phyloP scores from a whole-genome alignment of 1,140 invertebrate species.

The Brachionus koreanus region DNA sequence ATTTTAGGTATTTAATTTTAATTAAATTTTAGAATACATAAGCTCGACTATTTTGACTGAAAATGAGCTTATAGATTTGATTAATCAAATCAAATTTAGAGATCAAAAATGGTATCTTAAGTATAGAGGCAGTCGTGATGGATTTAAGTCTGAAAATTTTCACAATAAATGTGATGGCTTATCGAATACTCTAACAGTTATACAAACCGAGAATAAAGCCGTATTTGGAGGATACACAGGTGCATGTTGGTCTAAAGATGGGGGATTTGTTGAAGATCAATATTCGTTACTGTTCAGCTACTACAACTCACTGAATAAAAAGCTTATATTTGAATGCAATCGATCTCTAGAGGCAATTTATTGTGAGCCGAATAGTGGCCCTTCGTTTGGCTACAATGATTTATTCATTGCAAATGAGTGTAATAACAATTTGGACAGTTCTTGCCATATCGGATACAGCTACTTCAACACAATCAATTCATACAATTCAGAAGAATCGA shows the following conservation, averaged over 20 bases:
- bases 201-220: slow-evolving; percentile 43
- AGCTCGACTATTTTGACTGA: not conserved
- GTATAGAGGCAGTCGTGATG: slow-evolving; percentile 46
- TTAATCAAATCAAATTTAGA: not conserved
- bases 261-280: slow-evolving; percentile 15
- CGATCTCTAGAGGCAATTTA: not conserved
- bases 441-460: not conserved
- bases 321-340: not conserved
- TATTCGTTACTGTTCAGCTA: slow-evolving; percentile 46
- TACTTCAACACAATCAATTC: not conserved
- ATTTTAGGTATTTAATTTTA: no score
- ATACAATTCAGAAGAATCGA: not conserved
- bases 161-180: slow-evolving; percentile 46
- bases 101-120: slow-evolving; percentile 40
- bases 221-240: slow-evolving; percentile 47
- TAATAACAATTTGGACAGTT: not conserved
- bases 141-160: slow-evolving; percentile 43
- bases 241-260: slow-evolving; percentile 35
- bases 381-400: slow-evolving; percentile 14
- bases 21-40: not conserved
- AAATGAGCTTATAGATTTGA: not conserved
- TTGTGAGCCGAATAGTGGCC: not conserved
- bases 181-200: slow-evolving; percentile 46
- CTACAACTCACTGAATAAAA: not conserved
- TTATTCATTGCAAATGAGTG: not conserved